Base-by-base conservation (phyloP, 1,140 invertebrate genomes). In the Drosophila quadrilineata region DNA sequence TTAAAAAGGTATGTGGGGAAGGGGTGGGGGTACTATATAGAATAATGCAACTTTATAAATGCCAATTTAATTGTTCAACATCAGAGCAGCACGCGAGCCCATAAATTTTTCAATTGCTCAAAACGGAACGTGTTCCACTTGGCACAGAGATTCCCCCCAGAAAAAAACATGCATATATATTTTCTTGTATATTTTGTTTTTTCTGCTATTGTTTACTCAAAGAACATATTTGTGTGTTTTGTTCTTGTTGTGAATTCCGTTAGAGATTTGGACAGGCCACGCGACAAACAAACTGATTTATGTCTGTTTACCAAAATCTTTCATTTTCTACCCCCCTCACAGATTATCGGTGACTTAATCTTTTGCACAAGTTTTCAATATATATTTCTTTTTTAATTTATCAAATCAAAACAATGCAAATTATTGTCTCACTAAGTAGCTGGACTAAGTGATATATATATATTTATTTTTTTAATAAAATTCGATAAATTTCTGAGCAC, bases 91-190 rank as follows among this genome's bases (percentile, higher is more conserved):
- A 58, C 58, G 71, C 50, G 41, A 53, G 41, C 54, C 69, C 57
- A 82, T 82, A 84, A 62, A 70, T 76, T 75, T 36, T 28, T 58
- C 48, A 59, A 68, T 75, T 68, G 29, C 43, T 16, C 48, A 33
- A 54, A 38, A n/a, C n/a, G n/a, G n/a, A n/a, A 52, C 22, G 46
- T 31, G 46, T 52, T 60, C 56, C 54, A 66, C 63, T 66, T 66
- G 63, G 63, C 63, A 66, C 31, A 50, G 43, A 45, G 17, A 26
- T 28, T 49, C 10, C 21, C 43, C 12, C 2, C 22, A n/a, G n/a
- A n/a, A n/a, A n/a, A n/a, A n/a, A n/a, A n/a, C n/a, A n/a, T 17
- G 26, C 38, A 9, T 19, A 6, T 14, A 3, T n/a, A 3, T 12
- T 17, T 10, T 22, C n/a, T 19, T 24, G 14, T 6, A n/a, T n/a